A percentile compares a stretch with the other conserved stretches of the same genome.
Conservation (phyloP, 1,140 invertebrate species). For the Oreohelix idahoensis region DNA sequence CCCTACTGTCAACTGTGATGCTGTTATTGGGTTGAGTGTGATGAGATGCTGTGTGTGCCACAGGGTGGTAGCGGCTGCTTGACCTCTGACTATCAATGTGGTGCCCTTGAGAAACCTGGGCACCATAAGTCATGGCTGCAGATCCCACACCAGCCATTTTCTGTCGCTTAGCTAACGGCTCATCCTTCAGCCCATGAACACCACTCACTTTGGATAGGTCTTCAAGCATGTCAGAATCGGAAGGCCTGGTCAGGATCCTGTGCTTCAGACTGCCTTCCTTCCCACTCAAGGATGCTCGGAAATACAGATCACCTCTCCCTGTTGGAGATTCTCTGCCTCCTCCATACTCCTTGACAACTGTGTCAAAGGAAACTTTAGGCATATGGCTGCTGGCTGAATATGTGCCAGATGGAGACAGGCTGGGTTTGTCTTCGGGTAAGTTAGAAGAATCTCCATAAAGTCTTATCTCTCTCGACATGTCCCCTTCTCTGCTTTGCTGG, state of each 20-base stretch:
- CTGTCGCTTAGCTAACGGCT: conserved; percentile 58
- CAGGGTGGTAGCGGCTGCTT: conserved; percentile 17
- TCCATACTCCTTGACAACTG: conserved; percentile 40
- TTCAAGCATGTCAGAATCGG: conserved; percentile 52
- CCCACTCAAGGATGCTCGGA: conserved; percentile 57
- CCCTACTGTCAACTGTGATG: not conserved
- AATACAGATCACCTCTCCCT: conserved; percentile 8
- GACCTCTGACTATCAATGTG: not conserved
- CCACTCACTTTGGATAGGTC: conserved; percentile 14
- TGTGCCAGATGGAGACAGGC: conserved; percentile 1
- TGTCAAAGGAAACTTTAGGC: conserved; percentile 37
- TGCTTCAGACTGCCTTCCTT: conserved; percentile 73
- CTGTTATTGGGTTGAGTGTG: conserved; percentile 8
- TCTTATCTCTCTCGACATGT: conserved; percentile 15
- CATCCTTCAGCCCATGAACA: conserved; percentile 41
- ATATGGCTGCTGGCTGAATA: conserved; percentile 23
- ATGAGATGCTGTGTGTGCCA: not conserved
- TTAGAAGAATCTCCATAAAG: conserved; percentile 7
- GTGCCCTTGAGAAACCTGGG: not conserved
- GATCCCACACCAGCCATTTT: conserved; percentile 37
- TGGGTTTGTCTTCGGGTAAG: not conserved
- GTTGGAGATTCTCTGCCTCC: conserved; percentile 35
- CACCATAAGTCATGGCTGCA: not conserved
- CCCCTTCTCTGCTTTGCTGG: conserved; percentile 28
- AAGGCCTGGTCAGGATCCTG: conserved; percentile 70